Conservation (phyloP, 1,140 invertebrate species). For the Lucilia sericata region DNA sequence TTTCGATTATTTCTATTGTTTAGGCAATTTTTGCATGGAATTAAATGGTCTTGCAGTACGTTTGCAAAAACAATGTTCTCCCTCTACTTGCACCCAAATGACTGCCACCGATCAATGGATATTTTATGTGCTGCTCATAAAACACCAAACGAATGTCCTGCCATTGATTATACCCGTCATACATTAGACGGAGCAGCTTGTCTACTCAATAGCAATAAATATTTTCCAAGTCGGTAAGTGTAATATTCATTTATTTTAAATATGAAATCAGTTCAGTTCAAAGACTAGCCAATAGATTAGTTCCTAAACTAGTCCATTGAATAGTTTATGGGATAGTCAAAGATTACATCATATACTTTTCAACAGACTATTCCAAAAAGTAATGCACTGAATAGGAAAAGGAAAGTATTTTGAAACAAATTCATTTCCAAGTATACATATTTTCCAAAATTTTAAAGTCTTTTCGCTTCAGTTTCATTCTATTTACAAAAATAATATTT, state of each 20-base stretch:
- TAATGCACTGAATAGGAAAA: no score
- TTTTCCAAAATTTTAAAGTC: no score
- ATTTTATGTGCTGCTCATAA: conserved; percentile 99
- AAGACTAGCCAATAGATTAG: no score
- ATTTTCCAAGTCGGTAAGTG: conserved; percentile 96
- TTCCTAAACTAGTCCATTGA: no score
- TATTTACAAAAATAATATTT: no score
- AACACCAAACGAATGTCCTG: conserved; percentile 99
- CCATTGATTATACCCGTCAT: conserved; percentile 99
- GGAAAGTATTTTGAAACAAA: no score
- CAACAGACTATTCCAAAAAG: no score
- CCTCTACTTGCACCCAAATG: conserved; percentile 98
- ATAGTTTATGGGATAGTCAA: no score
- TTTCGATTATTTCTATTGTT: not conserved
- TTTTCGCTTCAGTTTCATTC: no score
- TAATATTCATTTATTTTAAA: not conserved
- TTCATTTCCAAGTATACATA: no score
- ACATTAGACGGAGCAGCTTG: conserved; percentile 99
- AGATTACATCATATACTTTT: no score
- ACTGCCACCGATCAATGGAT: conserved; percentile 99
- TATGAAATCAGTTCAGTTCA: no score
- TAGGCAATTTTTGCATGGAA: conserved; percentile 99
- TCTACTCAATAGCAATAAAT: conserved; percentile 98
- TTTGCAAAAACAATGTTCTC: conserved; percentile 94
- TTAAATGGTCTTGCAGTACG: conserved; percentile 96